These are phyloP conservation scores for Anthoscopus minutus DNA, from an alignment of 2,113 vertebrate species.

Conservation along the genomic window DNA sequence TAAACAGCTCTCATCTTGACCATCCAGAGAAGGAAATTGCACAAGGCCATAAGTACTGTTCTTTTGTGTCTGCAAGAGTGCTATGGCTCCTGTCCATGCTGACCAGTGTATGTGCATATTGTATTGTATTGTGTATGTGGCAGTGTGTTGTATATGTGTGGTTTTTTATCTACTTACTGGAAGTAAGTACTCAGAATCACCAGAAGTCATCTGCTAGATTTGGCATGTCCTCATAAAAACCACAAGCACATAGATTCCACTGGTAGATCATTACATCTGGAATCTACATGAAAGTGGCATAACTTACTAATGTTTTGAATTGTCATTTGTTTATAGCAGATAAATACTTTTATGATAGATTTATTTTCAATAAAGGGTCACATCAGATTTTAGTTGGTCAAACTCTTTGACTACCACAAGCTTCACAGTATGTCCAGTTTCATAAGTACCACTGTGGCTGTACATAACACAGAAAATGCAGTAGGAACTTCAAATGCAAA, in stretches of 20 bases:
- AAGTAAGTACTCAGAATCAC: neutral
- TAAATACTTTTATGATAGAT: neutral
- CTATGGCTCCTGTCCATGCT: neutral
- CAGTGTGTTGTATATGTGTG: rapidly evolving
- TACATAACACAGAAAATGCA: rapidly evolving
- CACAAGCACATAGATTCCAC: no score
- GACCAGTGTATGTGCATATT: neutral
- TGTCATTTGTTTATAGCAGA: neutral
- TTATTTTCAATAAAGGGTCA: neutral
- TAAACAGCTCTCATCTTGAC: neutral
- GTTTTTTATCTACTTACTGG: neutral
- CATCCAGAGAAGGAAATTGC: neutral
- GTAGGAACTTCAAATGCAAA: neutral
- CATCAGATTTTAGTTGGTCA: neutral
- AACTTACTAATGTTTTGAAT: neutral
- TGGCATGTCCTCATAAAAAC: neutral
- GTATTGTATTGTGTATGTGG: no score
- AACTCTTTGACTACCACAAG: neutral
- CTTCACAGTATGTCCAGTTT: neutral
- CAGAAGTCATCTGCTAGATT: neutral
- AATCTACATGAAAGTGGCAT: neutral
- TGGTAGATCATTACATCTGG: neutral
- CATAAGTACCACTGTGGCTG: neutral
- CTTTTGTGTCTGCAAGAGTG: neutral
- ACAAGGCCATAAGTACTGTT: neutral